These are phyloP conservation scores for Paramacrobiotus metropolitanus DNA, from an alignment of 1,140 invertebrate genomes.

Conservation along the genomic window DNA sequence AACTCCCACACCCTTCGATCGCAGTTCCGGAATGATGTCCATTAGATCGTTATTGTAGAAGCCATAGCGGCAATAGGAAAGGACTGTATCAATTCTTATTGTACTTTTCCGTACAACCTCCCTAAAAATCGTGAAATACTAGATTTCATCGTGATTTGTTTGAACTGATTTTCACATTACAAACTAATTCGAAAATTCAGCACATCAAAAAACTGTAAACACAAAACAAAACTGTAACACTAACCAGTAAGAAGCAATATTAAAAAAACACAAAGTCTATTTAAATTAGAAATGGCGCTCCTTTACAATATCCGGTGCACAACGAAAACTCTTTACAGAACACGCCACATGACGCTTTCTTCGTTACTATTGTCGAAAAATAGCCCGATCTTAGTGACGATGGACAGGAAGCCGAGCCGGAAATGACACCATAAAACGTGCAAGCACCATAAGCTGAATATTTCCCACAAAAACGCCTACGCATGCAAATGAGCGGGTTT, in stretches of 20 bases:
- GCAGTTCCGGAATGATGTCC: constrained; percentile 2
- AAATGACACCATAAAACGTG: too few species aligned
- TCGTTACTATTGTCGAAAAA: too few species aligned
- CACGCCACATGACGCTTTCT: too few species aligned
- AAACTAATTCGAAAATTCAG: too few species aligned
- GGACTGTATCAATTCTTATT: constrained; percentile 40
- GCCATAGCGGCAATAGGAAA: constrained; percentile 52
- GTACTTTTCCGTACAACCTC: constrained; percentile 41
- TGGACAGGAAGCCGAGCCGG: too few species aligned
- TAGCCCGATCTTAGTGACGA: too few species aligned
- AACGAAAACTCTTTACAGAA: neutral
- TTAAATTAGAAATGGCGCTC: neutral
- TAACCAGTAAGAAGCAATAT: neutral
- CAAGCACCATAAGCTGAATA: too few species aligned
- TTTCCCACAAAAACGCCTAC: too few species aligned
- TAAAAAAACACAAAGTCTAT: neutral
- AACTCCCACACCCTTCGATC: constrained; percentile 38
- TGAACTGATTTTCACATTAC: too few species aligned
- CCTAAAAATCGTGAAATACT: constrained; percentile 12
- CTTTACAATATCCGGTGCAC: neutral
- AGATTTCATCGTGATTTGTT: too few species aligned
- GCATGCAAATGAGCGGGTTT: too few species aligned
- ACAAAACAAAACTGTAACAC: neutral
- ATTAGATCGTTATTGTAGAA: constrained; percentile 39
- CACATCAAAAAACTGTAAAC: neutral